phyloP scores from a whole-genome alignment of 2,797 vertebrate genomes.

The Crenichthys baileyi region DNA sequence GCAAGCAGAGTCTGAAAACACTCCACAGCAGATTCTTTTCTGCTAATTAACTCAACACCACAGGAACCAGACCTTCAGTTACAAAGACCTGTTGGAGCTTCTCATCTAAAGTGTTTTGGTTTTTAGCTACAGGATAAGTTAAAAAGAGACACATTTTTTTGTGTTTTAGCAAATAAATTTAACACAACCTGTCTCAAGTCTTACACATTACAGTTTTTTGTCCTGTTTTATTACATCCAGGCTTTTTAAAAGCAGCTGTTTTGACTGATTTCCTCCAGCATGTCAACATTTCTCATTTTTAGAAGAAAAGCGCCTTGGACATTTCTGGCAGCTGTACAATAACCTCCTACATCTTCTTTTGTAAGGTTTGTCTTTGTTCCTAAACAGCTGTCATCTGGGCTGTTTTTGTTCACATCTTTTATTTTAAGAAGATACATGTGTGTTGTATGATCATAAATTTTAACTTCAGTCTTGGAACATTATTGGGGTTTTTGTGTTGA shows the following conservation, averaged over 20 bases:
- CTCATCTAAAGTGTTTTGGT: neutral
- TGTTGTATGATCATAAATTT: neutral
- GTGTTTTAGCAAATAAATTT: neutral
- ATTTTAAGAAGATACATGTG: neutral
- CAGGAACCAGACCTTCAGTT: neutral
- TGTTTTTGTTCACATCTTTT: neutral
- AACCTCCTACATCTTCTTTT: conserved; percentile 6
- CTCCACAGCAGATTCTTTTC: neutral
- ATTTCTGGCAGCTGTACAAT: conserved; percentile 5
- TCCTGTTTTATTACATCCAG: neutral
- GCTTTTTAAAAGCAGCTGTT: neutral
- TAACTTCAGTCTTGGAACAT: neutral
- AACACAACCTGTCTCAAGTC: neutral
- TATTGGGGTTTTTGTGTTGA: neutral
- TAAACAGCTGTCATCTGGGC: conserved; percentile 1
- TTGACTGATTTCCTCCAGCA: conserved; percentile 3
- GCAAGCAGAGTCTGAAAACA: neutral
- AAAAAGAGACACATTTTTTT: neutral
- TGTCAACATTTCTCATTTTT: neutral
- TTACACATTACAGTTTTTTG: neutral
- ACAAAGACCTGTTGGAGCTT: neutral
- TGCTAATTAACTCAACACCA: neutral
- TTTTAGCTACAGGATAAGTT: conserved; percentile 7
- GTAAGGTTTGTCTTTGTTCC: neutral
- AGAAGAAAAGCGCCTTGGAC: neutral